Percentiles rank a stretch among this genome's conserved stretches.
phyloP scores from a whole-genome alignment of 1,140 invertebrate genomes.

The Zaprionus camerounensis region DNA sequence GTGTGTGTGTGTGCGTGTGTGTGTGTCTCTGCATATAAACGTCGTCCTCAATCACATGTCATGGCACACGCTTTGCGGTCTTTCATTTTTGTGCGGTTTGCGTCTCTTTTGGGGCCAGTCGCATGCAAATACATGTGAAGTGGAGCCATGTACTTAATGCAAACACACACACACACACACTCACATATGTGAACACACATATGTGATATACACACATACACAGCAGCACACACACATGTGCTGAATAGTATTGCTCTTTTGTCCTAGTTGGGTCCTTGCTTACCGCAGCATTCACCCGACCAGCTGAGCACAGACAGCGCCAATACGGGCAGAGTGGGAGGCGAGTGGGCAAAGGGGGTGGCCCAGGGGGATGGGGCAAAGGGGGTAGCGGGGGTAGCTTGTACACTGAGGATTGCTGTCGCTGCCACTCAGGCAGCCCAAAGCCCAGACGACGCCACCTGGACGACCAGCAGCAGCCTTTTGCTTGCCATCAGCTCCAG shows the following conservation, averaged over 20 bases:
- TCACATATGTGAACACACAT: constrained; percentile 10
- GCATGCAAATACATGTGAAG: constrained; percentile 68
- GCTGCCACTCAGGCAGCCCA: constrained; percentile 77
- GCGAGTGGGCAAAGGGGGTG: background rate
- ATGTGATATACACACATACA: constrained; percentile 11
- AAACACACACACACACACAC: constrained; percentile 53
- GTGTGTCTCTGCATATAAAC: constrained; percentile 61
- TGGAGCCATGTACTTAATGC: constrained; percentile 53
- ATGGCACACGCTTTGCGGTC: constrained; percentile 67
- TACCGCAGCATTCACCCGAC: constrained; percentile 53
- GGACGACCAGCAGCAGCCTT: constrained; percentile 42
- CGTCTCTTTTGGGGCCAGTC: constrained; percentile 58
- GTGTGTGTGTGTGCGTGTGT: constrained; percentile 20
- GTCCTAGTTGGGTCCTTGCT: constrained; percentile 77
- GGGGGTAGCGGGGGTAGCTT: background rate
- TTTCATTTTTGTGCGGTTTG: constrained; percentile 65
- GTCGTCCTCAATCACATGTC: constrained; percentile 81
- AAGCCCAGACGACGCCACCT: constrained; percentile 60
- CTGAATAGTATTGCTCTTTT: constrained; percentile 79
- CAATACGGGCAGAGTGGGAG: background rate
- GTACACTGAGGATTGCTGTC: constrained; percentile 58
- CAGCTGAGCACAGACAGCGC: constrained; percentile 25
- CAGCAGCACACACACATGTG: constrained; percentile 17
- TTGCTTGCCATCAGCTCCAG: constrained; percentile 16
- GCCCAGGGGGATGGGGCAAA: background rate